Evolutionary conservation across 2,888 invertebrate genomes (phyloP).

Genomic region (Pyrrhia umbra): DNA sequence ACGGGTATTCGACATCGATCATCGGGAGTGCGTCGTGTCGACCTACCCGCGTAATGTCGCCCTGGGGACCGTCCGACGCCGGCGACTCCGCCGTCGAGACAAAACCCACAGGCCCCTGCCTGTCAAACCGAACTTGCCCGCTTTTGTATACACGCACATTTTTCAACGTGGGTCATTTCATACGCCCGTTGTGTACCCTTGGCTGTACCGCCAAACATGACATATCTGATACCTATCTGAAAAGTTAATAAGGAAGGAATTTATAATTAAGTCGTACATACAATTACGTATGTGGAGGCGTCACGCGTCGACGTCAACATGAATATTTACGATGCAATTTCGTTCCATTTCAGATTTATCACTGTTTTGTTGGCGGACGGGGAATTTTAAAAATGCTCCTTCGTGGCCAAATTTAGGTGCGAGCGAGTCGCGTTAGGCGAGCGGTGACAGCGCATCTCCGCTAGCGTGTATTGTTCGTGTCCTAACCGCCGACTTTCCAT

Average conservation of each 20-base stretch:
- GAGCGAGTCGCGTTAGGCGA: slow-evolving; percentile 69
- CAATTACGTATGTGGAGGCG: slow-evolving; percentile 69
- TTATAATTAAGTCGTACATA: slow-evolving; percentile 80
- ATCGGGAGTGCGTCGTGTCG: slow-evolving; percentile 87
- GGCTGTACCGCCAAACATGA: slow-evolving; percentile 64
- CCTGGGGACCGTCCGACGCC: slow-evolving; percentile 81
- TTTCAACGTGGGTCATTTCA: slow-evolving; percentile 75
- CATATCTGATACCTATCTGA: slow-evolving; percentile 75
- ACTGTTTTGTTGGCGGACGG: slow-evolving; percentile 77
- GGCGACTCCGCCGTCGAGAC: slow-evolving; percentile 79
- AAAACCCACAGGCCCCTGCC: slow-evolving; percentile 78
- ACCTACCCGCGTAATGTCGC: slow-evolving; percentile 87
- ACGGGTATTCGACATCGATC: slow-evolving; percentile 89
- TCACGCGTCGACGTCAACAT: slow-evolving; percentile 77
- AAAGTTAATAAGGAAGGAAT: slow-evolving; percentile 83
- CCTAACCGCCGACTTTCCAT: slow-evolving; percentile 90
- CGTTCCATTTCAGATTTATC: slow-evolving; percentile 85
- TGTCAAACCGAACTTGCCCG: slow-evolving; percentile 82
- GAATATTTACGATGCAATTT: slow-evolving; percentile 88
- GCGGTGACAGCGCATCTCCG: slow-evolving; percentile 86
- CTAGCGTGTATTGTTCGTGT: slow-evolving; percentile 87
- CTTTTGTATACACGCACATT: slow-evolving; percentile 76
- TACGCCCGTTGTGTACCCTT: slow-evolving; percentile 63
- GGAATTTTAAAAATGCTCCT: slow-evolving; percentile 84
- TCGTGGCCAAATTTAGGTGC: slow-evolving; percentile 81